These are phyloP conservation scores for Fulmarus glacialis DNA, from an alignment of 2,113 vertebrate species.

Conservation along the genomic window DNA sequence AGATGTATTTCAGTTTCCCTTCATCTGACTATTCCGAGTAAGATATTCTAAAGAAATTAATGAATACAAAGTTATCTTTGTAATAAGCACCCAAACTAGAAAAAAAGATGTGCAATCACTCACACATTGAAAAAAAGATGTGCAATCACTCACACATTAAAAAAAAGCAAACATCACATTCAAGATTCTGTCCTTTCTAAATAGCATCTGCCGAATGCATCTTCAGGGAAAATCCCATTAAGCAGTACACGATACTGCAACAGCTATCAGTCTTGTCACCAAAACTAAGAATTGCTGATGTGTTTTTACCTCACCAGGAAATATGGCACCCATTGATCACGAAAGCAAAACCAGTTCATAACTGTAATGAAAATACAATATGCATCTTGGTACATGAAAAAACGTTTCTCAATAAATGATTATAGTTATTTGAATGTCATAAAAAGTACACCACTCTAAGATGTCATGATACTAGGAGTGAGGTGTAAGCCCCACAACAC, in stretches of 20 bases:
- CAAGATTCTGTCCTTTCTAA: not conserved
- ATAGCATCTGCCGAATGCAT: not conserved
- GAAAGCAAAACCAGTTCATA: not conserved
- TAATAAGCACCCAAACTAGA: not conserved
- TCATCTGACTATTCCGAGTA: not conserved
- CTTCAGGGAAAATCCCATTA: not conserved
- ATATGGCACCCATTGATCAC: not conserved
- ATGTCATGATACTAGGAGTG: fast-evolving
- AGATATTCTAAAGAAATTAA: not conserved
- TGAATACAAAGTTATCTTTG: not conserved
- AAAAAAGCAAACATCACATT: not conserved
- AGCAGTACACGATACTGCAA: not conserved
- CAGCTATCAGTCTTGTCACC: not conserved
- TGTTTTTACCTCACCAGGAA: not conserved
- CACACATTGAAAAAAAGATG: not conserved
- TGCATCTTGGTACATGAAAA: not conserved
- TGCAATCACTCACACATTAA: not conserved
- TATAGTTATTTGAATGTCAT: not conserved
- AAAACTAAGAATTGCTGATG: not conserved
- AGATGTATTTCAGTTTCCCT: not conserved
- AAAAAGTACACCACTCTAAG: not conserved
- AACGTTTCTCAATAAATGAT: not conserved
- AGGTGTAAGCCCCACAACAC: not conserved
- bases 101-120: not conserved
- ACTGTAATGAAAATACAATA: not conserved